Conservation (phyloP, 1,140 invertebrate species). For the Philaenus spumarius region DNA sequence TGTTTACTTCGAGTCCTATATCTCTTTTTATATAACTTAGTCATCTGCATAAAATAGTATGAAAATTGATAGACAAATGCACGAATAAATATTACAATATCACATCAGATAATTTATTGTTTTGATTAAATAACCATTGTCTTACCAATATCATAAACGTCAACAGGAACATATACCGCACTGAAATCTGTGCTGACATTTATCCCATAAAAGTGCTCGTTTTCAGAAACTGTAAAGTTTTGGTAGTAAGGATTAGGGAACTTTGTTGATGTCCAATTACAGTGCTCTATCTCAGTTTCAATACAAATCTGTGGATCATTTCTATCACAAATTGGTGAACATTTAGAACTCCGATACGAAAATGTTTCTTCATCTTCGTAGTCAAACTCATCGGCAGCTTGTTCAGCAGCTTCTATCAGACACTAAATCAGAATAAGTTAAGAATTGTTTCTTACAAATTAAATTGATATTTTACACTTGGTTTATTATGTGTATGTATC, state of each 20-base stretch:
- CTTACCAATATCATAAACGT: conserved; percentile 66
- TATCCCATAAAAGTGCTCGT: conserved; percentile 80
- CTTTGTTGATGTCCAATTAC: neutral
- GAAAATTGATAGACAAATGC: no score
- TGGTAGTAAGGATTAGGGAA: conserved; percentile 3
- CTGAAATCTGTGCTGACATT: conserved; percentile 75
- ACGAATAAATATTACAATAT: no score
- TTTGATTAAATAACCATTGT: no score
- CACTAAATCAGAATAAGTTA: conserved; percentile 45
- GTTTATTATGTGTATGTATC: neutral
- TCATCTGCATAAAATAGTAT: no score
- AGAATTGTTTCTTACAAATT: neutral
- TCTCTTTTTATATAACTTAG: neutral
- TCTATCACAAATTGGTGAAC: neutral
- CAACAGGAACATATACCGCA: conserved; percentile 89
- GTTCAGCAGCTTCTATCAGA: conserved; percentile 61
- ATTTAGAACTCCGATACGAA: conserved; percentile 62
- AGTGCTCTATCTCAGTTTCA: neutral
- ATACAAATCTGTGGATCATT: neutral
- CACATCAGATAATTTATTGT: no score
- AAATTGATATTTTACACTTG: neutral
- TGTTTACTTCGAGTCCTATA: no score
- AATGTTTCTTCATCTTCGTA: conserved; percentile 41
- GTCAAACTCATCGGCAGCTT: conserved; percentile 49
- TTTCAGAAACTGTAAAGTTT: conserved; percentile 53